A percentile compares a stretch with the other conserved stretches of the same genome.
Evolutionary conservation across 2,113 vertebrate genomes (phyloP).

Genomic region (Poeciliopsis retropinna): DNA sequence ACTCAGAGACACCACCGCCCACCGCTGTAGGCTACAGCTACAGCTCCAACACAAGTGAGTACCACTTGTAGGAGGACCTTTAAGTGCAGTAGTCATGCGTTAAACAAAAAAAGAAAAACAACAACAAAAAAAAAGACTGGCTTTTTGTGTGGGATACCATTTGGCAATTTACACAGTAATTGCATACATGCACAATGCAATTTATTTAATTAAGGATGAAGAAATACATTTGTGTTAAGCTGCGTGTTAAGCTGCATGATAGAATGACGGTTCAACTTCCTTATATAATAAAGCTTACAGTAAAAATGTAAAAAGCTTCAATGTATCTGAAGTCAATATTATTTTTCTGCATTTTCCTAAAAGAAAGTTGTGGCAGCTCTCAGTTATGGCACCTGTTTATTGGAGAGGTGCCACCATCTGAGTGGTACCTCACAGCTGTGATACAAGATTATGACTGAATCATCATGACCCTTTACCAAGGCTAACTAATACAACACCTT

Average conservation of each 20-base stretch:
- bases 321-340: neutral
- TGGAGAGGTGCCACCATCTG: neutral
- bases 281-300: no score
- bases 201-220: no score
- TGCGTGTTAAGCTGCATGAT: no score
- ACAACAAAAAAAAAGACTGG: neutral
- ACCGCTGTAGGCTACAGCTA: constrained; percentile 84
- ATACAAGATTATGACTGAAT: neutral
- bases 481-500: neutral
- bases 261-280: no score
- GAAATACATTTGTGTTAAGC: no score
- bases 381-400: neutral
- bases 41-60: constrained; percentile 90
- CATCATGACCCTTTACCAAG: no score
- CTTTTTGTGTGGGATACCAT: neutral
- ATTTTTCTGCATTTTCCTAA: no score
- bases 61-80: constrained; percentile 15
- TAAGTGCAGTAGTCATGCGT: neutral
- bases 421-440: neutral
- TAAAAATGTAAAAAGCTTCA: neutral
- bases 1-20: constrained; percentile 92
- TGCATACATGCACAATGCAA: neutral
- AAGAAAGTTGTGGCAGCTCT: neutral
- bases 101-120: no score
- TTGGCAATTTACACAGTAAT: neutral